phyloP scores from a whole-genome alignment of 2,113 vertebrate genomes.

The Phaethornis superciliosus region DNA sequence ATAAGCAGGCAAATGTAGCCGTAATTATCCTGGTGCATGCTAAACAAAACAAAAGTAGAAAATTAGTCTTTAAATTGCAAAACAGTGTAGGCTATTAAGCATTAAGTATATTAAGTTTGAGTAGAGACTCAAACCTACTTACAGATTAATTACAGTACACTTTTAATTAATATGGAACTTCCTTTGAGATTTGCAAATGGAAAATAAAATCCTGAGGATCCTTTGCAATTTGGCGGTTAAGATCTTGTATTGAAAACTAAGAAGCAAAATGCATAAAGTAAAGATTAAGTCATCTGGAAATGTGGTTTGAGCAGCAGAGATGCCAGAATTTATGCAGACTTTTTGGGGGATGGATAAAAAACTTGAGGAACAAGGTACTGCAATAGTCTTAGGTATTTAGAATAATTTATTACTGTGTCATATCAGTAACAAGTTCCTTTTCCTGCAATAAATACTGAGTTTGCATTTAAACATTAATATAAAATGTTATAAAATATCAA shows the following conservation, averaged over 20 bases:
- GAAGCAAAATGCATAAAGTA: not conserved
- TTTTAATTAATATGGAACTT: constrained; percentile 2
- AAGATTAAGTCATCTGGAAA: not conserved
- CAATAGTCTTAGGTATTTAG: not conserved
- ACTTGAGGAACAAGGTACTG: not conserved
- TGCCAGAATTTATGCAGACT: not conserved
- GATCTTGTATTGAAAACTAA: not conserved
- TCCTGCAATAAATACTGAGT: not conserved
- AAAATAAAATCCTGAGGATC: not conserved
- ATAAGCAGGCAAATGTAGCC: constrained; percentile 98
- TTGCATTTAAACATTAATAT: not conserved
- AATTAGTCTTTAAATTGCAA: not conserved
- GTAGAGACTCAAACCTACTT: not conserved
- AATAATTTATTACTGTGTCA: not conserved
- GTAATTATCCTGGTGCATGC: constrained; percentile 97
- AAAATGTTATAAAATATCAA: not conserved
- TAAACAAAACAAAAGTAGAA: constrained; percentile 53
- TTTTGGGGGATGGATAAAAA: not conserved
- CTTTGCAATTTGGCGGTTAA: not conserved
- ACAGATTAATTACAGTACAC: not conserved
- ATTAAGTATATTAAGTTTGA: too few species aligned
- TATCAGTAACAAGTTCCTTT: not conserved
- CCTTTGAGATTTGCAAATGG: constrained; percentile 1
- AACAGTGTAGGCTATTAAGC: not conserved
- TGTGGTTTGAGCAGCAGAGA: not conserved